Percentiles rank a stretch among this genome's conserved stretches.
phyloP scores from a whole-genome alignment of 1,140 invertebrate genomes.

The Drosophila watanabei region DNA sequence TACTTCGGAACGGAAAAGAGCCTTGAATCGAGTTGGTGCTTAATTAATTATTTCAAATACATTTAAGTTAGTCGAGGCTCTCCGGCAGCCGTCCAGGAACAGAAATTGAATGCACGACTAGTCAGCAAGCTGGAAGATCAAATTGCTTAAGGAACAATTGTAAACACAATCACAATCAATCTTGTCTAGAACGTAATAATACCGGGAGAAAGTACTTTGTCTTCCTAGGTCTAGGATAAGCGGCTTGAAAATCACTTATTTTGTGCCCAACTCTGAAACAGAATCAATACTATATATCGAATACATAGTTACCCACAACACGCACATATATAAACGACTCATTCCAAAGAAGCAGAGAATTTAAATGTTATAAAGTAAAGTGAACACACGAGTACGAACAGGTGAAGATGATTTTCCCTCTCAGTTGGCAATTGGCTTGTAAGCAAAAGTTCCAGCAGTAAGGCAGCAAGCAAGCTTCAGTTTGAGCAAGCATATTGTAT shows the following conservation, averaged over 20 bases:
- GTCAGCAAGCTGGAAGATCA: constrained; percentile 62
- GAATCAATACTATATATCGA: constrained; percentile 25
- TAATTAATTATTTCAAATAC: constrained; percentile 46
- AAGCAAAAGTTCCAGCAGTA: constrained; percentile 39
- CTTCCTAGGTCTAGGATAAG: constrained; percentile 44
- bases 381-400: constrained; percentile 29
- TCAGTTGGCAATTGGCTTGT: constrained; percentile 26
- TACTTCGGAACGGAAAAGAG: constrained; percentile 41
- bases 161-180: constrained; percentile 25
- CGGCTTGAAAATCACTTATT: constrained; percentile 81
- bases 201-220: constrained; percentile 1
- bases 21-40: constrained; percentile 80
- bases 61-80: constrained; percentile 41
- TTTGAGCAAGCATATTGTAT: constrained; percentile 45
- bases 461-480: constrained; percentile 53
- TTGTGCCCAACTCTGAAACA: constrained; percentile 27
- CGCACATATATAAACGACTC: constrained; percentile 77
- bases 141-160: constrained; percentile 23
- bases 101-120: constrained; percentile 70
- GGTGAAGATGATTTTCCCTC: constrained; percentile 25
- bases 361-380: constrained; percentile 67
- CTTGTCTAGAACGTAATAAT: constrained; percentile 11
- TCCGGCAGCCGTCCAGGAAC: constrained; percentile 65
- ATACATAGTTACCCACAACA: constrained; percentile 24
- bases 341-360: constrained; percentile 85